phyloP scores from a whole-genome alignment of 2,888 invertebrate genomes.

The Diarsia rubi region DNA sequence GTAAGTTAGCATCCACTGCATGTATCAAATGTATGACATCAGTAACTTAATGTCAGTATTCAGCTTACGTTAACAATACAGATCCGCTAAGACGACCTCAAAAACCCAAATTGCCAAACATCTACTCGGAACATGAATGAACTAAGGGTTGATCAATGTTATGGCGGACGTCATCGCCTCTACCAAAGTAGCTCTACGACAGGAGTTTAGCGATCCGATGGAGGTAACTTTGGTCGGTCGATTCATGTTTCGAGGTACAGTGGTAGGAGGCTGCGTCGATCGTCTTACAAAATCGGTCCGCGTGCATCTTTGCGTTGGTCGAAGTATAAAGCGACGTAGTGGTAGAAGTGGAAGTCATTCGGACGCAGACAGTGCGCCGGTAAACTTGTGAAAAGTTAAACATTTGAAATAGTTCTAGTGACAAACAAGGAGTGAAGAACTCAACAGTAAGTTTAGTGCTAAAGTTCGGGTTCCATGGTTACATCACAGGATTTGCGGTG shows the following conservation, averaged over 20 bases:
- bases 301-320: conserved; percentile 88
- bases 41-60: conserved; percentile 56
- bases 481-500: conserved; percentile 65
- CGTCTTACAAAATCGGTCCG: conserved; percentile 89
- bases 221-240: conserved; percentile 57
- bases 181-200: conserved; percentile 74
- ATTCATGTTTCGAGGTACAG: conserved; percentile 63
- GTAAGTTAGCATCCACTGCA: conserved; percentile 41
- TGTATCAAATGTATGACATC: conserved; percentile 57
- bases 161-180: conserved; percentile 81
- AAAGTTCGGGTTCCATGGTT: conserved; percentile 26
- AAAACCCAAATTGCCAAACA: conserved; percentile 85
- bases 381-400: conserved; percentile 83
- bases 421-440: conserved; percentile 79
- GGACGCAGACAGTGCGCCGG: conserved; percentile 87
- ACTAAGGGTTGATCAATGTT: conserved; percentile 89
- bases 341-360: conserved; percentile 87
- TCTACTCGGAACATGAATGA: conserved; percentile 86
- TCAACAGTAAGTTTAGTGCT: conserved; percentile 82
- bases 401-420: conserved; percentile 74
- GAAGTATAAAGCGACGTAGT: conserved; percentile 88
- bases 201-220: conserved; percentile 43
- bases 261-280: conserved; percentile 84
- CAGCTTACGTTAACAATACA: conserved; percentile 66
- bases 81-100: conserved; percentile 86